These are phyloP conservation scores for Parazoanthus atlanticus DNA, from an alignment of 92 coral and sea anemone species.

Conservation along the genomic window DNA sequence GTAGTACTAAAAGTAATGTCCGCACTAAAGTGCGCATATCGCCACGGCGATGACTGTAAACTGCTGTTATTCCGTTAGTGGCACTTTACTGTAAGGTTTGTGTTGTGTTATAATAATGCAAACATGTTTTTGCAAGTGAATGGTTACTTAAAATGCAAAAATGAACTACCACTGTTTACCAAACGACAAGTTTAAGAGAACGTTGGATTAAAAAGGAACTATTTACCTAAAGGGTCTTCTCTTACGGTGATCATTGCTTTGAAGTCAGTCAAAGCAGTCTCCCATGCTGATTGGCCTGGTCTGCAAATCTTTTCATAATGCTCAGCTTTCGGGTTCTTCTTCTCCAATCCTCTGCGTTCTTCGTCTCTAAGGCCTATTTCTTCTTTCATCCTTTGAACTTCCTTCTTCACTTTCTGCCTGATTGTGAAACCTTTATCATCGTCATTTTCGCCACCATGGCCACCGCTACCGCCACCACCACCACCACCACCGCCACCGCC, in stretches of 20 bases:
- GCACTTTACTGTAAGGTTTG: too few relatives aligned
- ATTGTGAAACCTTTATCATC: neutral
- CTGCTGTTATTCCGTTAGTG: too few relatives aligned
- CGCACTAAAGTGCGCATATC: too few relatives aligned
- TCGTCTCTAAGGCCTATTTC: constrained; percentile 3
- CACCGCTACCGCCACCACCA: neutral
- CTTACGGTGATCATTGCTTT: neutral
- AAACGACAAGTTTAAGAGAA: neutral
- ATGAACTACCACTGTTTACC: too few relatives aligned
- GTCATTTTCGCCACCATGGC: neutral
- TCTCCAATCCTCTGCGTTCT: constrained; percentile 13
- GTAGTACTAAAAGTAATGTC: too few relatives aligned
- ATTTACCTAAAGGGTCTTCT: constrained; percentile 3
- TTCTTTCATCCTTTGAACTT: constrained; percentile 18
- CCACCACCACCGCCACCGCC: neutral
- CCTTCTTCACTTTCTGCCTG: neutral
- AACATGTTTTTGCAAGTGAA: too few relatives aligned
- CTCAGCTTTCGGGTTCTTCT: neutral
- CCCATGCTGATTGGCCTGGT: neutral
- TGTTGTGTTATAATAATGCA: too few relatives aligned
- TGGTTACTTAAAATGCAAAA: too few relatives aligned
- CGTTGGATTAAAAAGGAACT: neutral
- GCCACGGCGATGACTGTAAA: too few relatives aligned
- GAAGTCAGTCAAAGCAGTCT: constrained; percentile 10
- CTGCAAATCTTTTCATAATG: neutral